Conservation (phyloP, 2,888 invertebrate species). For the Lycocerus yunnanus region DNA sequence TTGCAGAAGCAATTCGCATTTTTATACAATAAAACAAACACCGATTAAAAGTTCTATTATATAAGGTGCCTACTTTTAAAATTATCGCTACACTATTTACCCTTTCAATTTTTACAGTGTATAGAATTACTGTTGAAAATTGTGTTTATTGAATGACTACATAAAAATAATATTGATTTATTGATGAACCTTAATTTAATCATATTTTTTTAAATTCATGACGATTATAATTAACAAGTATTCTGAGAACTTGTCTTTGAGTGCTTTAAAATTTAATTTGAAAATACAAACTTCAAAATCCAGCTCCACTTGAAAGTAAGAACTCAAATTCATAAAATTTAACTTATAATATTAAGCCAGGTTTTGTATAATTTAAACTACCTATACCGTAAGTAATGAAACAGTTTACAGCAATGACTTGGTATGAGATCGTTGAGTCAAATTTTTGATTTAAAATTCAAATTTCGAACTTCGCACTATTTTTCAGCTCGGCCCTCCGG, state of each 20-base stretch:
- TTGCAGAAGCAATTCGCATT: slow-evolving; percentile 40
- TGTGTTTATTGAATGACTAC: background rate
- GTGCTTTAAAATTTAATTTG: background rate
- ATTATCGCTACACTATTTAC: background rate
- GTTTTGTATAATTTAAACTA: background rate
- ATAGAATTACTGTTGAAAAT: background rate
- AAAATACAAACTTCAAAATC: background rate
- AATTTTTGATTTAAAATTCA: too few relatives aligned
- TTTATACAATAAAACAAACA: slow-evolving; percentile 34
- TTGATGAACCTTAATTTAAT: background rate
- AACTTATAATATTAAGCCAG: too few relatives aligned
- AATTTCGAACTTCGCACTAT: too few relatives aligned
- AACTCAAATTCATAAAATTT: background rate
- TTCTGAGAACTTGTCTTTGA: background rate
- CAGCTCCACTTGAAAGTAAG: background rate
- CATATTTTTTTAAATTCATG: background rate
- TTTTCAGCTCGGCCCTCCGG: too few relatives aligned
- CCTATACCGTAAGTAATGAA: too few relatives aligned
- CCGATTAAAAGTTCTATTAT: slow-evolving; percentile 1
- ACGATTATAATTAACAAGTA: background rate
- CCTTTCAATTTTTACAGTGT: background rate
- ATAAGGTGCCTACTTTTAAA: background rate
- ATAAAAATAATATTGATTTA: background rate
- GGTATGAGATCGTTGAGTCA: too few relatives aligned
- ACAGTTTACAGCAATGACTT: too few relatives aligned